A percentile compares a stretch with the other conserved stretches of the same genome.
These are phyloP conservation scores for Gymnothorax javanicus DNA, from an alignment of 2,797 vertebrate genomes.

Conservation along the genomic window DNA sequence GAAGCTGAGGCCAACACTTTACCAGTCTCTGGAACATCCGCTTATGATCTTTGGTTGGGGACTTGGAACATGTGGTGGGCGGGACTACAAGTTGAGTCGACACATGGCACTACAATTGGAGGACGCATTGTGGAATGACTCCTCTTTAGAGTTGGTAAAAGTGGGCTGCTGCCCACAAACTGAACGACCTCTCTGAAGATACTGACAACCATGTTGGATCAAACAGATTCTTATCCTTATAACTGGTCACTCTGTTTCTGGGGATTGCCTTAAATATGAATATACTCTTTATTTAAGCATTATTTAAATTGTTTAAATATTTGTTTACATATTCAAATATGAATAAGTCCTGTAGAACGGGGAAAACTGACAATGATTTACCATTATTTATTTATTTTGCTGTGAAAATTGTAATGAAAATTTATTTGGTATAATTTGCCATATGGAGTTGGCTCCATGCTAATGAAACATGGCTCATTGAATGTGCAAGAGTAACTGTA, in stretches of 20 bases:
- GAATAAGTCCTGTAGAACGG: background rate
- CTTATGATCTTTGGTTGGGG: background rate
- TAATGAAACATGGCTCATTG: background rate
- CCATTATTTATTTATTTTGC: background rate
- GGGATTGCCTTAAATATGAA: background rate
- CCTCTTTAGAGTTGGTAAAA: background rate
- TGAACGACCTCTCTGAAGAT: background rate
- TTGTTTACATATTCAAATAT: background rate
- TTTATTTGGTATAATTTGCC: background rate
- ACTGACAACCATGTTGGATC: background rate
- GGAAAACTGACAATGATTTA: background rate
- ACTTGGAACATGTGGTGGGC: background rate
- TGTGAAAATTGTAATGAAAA: background rate
- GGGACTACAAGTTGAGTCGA: background rate
- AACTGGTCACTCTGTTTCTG: background rate
- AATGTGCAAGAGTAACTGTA: background rate
- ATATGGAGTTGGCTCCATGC: background rate
- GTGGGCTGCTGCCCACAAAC: background rate
- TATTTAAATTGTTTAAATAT: background rate
- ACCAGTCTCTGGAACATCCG: background rate
- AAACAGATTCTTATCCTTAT: background rate
- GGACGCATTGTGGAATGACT: background rate
- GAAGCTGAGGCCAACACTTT: background rate
- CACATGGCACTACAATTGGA: background rate
- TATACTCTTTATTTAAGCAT: background rate